Evolutionary conservation across 2,113 vertebrate genomes (phyloP).

Genomic region (Apaloderma vittatum): DNA sequence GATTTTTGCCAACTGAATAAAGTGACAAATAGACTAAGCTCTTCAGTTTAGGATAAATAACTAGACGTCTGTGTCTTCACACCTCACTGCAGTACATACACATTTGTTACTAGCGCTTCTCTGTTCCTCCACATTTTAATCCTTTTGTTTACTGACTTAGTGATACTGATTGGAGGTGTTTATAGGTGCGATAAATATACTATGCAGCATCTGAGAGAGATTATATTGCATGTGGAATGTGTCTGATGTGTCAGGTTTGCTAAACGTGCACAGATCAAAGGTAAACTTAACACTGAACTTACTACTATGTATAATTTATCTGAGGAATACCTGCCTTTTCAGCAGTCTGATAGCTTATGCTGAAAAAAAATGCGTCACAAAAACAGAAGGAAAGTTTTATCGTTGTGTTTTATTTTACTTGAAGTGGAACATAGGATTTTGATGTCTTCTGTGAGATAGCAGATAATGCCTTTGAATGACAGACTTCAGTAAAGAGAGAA

Average conservation of each 20-base stretch:
- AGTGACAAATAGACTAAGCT: neutral
- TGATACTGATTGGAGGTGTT: neutral
- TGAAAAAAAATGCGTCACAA: neutral
- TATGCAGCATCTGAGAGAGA: neutral
- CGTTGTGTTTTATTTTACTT: neutral
- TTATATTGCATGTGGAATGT: neutral
- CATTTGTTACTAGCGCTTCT: neutral
- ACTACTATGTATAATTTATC: neutral
- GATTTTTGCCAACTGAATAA: neutral
- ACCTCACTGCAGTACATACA: neutral
- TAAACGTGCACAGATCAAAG: neutral
- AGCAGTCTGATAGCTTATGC: neutral
- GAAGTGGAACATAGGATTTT: neutral
- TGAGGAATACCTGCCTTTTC: neutral
- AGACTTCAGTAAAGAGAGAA: neutral
- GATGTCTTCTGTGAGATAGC: neutral
- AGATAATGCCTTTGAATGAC: neutral
- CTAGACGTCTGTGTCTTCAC: neutral
- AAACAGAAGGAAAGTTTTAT: neutral
- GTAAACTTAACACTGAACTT: neutral
- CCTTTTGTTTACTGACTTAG: neutral
- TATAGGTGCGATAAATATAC: neutral
- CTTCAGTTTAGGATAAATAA: neutral
- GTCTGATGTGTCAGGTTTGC: neutral
- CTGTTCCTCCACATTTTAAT: neutral